phyloP scores from a whole-genome alignment of 2,888 invertebrate species.

The Archips xylosteana region DNA sequence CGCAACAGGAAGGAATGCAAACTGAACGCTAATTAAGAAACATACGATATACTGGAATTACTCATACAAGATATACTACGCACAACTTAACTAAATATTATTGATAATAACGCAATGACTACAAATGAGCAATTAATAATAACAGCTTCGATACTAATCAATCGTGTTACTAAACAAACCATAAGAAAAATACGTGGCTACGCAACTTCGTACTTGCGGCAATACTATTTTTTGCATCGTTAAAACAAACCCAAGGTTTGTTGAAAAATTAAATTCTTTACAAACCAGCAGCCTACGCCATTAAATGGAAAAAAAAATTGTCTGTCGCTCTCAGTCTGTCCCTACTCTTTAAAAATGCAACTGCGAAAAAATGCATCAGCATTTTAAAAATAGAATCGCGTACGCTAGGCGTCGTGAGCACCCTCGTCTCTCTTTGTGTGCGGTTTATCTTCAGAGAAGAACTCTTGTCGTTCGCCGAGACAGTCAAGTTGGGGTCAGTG shows the following conservation, averaged over 20 bases:
- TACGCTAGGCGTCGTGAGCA: constrained; percentile 54
- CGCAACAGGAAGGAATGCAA: constrained; percentile 10
- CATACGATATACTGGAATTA: constrained; percentile 8
- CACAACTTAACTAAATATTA: not conserved
- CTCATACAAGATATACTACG: constrained; percentile 4
- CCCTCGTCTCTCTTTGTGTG: constrained; percentile 69
- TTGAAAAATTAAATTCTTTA: constrained; percentile 11
- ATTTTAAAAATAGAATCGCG: constrained; percentile 72
- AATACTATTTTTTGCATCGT: not conserved
- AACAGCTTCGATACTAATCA: not conserved
- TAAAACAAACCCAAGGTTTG: not conserved
- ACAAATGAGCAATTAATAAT: not conserved
- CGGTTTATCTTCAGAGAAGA: constrained; percentile 62
- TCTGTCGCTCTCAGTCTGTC: constrained; percentile 40
- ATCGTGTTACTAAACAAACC: not conserved
- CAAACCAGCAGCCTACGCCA: constrained; percentile 9
- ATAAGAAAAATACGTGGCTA: too few relatives aligned
- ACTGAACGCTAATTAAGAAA: not conserved
- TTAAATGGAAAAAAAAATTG: constrained; percentile 18
- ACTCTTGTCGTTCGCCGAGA: constrained; percentile 47
- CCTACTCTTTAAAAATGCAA: constrained; percentile 56
- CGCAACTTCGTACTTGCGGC: too few relatives aligned
- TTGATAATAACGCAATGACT: not conserved
- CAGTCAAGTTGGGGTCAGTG: constrained; percentile 54
- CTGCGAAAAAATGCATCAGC: constrained; percentile 60